A percentile compares a stretch with the other conserved stretches of the same genome.
Conservation (phyloP, 2,797 vertebrate species). For the Spatula versicolor region DNA sequence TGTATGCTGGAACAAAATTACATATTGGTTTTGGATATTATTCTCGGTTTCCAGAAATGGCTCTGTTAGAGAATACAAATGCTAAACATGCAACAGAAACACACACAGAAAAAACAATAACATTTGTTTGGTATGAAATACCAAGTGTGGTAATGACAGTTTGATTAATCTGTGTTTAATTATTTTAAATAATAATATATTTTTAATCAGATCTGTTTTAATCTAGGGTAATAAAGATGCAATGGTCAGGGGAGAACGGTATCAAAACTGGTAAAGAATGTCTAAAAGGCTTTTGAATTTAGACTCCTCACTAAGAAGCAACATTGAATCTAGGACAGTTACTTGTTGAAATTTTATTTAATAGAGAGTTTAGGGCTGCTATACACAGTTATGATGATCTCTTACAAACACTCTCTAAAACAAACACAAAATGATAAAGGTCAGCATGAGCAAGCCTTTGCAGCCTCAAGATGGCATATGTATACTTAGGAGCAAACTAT, state of each 20-base stretch:
- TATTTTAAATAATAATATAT: background rate
- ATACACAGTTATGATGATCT: constrained; percentile 10
- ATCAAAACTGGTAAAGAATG: background rate
- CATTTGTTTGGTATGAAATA: background rate
- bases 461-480: background rate
- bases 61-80: background rate
- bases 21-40: constrained; percentile 4
- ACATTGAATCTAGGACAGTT: background rate
- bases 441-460: background rate
- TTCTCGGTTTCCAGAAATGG: constrained; percentile 1
- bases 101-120: background rate
- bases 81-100: background rate
- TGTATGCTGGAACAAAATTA: background rate
- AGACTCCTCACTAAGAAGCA: background rate
- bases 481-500: background rate
- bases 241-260: background rate
- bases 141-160: background rate
- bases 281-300: background rate
- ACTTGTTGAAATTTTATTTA: background rate
- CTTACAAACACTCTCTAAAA: background rate
- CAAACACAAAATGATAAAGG: background rate
- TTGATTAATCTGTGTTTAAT: background rate
- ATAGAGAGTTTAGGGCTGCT: background rate
- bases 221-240: background rate
- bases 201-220: background rate